phyloP scores from a whole-genome alignment of 2,797 vertebrate genomes.

The Diplodus puntazzo region DNA sequence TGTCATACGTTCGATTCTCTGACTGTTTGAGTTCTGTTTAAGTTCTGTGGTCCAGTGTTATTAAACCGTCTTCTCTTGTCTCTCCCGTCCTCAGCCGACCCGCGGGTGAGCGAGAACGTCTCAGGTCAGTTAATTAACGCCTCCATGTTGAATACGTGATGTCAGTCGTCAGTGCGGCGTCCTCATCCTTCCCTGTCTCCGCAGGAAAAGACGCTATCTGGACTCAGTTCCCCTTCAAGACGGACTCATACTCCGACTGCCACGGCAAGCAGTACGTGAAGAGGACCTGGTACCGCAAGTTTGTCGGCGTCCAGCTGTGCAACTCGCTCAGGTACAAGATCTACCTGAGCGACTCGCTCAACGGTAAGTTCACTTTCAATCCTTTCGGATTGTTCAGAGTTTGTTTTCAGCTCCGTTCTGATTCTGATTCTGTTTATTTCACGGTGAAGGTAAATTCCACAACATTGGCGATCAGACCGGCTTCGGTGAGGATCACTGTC shows the following conservation, averaged over 20 bases:
- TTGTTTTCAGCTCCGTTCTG: not conserved
- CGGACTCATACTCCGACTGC: constrained; percentile 93
- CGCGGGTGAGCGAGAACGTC: constrained; percentile 92
- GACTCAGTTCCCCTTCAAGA: constrained; percentile 94
- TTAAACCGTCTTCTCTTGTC: constrained; percentile 16
- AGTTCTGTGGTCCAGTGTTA: too few species aligned
- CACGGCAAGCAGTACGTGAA: constrained; percentile 95
- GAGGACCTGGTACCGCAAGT: constrained; percentile 98
- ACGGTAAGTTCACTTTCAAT: constrained; percentile 82
- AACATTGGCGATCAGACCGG: constrained; percentile 96
- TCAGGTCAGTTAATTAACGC: constrained; percentile 84
- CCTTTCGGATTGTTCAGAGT: not conserved
- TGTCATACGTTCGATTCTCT: too few species aligned
- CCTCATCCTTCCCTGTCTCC: not conserved
- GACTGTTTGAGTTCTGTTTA: too few species aligned
- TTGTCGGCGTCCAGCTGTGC: constrained; percentile 96
- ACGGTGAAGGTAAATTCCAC: constrained; percentile 91
- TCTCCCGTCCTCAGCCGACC: constrained; percentile 87
- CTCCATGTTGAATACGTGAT: not conserved
- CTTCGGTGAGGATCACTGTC: constrained; percentile 96
- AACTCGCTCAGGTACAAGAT: constrained; percentile 98
- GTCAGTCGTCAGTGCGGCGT: accelerated
- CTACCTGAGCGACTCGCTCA: constrained; percentile 95
- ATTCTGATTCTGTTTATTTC: not conserved
- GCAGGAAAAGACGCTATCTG: constrained; percentile 96